Conservation (phyloP, 2,797 vertebrate species). For the Florisuga fusca region DNA sequence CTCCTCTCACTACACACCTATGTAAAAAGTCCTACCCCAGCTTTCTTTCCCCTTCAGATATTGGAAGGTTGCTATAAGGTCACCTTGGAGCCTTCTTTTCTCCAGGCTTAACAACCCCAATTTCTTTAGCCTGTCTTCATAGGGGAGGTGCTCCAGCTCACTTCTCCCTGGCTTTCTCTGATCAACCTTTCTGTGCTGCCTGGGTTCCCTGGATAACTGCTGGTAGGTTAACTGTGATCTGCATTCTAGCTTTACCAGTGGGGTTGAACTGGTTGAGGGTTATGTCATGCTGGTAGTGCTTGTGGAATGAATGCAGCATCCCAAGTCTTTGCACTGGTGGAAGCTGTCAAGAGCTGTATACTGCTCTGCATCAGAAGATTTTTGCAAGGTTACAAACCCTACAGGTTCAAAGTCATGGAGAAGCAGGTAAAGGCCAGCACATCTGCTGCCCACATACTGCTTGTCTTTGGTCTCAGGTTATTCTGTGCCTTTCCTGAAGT, state of each 20-base stretch:
- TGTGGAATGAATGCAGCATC: not conserved
- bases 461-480: not conserved
- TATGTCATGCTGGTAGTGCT: fast-evolving
- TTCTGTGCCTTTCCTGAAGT: not conserved
- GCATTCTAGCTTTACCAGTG: not conserved
- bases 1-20: too few species aligned
- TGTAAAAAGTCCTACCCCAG: too few species aligned
- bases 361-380: not conserved
- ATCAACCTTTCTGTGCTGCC: fast-evolving
- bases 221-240: not conserved
- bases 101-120: too few species aligned
- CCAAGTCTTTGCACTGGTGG: not conserved
- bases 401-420: not conserved
- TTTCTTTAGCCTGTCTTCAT: too few species aligned
- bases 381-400: not conserved
- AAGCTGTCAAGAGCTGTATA: not conserved
- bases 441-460: not conserved
- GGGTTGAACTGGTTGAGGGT: not conserved
- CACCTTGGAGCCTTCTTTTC: too few species aligned
- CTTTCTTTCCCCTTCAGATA: too few species aligned
- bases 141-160: not conserved
- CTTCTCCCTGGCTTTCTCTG: not conserved
- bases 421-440: not conserved
- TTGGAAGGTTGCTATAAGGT: too few species aligned
- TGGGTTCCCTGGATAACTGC: not conserved